These are phyloP conservation scores for Tetramorium alpestre DNA, from an alignment of 1,140 invertebrate species.

Conservation along the genomic window DNA sequence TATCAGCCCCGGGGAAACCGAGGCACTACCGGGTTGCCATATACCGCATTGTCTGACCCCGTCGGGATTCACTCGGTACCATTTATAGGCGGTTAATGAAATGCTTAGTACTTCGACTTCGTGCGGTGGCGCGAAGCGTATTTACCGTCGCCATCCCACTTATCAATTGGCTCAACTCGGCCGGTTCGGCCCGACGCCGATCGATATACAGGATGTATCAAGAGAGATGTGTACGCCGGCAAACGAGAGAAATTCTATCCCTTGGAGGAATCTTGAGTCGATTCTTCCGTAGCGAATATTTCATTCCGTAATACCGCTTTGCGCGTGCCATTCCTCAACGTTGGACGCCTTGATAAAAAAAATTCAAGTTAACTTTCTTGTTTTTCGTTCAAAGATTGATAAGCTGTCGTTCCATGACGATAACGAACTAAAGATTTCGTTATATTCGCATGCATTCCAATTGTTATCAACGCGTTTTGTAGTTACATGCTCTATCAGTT, in stretches of 20 bases:
- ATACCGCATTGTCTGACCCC: slow-evolving; percentile 37
- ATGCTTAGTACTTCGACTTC: slow-evolving; percentile 49
- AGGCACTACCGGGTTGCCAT: slow-evolving; percentile 14
- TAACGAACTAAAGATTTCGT: neutral
- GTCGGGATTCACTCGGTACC: slow-evolving; percentile 41
- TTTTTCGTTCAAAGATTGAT: too few species aligned
- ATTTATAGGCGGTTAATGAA: slow-evolving; percentile 63
- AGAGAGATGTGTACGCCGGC: neutral
- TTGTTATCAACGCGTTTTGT: neutral
- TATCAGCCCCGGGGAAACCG: slow-evolving; percentile 40
- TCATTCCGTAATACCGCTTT: neutral
- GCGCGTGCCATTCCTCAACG: neutral
- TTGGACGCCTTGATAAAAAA: neutral
- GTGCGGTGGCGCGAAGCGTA: slow-evolving; percentile 21
- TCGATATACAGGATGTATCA: slow-evolving; percentile 46
- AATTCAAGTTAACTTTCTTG: neutral
- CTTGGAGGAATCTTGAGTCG: neutral
- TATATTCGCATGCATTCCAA: neutral
- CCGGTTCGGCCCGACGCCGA: neutral
- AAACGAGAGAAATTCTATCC: neutral
- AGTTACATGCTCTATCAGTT: neutral
- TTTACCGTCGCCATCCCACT: slow-evolving; percentile 45
- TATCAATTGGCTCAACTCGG: slow-evolving; percentile 45
- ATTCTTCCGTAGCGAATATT: neutral
- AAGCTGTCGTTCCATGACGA: neutral